Conservation (phyloP, 2,113 vertebrate genomes). For the Tiliqua scincoides region DNA sequence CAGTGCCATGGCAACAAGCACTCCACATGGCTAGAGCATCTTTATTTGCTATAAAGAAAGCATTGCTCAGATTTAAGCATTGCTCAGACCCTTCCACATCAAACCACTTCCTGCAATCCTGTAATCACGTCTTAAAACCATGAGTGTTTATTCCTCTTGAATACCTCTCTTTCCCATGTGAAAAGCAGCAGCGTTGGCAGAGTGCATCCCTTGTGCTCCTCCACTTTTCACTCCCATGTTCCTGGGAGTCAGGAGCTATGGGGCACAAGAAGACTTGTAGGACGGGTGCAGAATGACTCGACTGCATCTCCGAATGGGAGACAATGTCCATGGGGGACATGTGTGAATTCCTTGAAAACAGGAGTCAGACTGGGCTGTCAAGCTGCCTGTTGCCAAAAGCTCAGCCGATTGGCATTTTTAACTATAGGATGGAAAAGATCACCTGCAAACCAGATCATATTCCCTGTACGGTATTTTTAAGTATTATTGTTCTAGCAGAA, state of each 20-base stretch:
- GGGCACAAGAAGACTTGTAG: no score
- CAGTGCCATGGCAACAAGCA: background rate
- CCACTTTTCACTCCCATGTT: background rate
- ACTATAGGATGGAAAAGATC: no score
- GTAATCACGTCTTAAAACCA: no score
- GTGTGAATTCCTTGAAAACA: background rate
- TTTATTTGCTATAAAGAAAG: no score
- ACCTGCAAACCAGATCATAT: background rate
- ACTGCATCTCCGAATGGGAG: background rate
- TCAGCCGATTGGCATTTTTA: no score
- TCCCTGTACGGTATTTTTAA: background rate
- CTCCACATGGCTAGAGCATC: no score
- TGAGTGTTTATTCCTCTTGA: no score
- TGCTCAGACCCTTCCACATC: no score
- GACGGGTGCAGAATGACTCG: no score
- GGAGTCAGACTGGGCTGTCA: background rate
- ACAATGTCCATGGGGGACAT: background rate
- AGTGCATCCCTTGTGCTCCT: background rate
- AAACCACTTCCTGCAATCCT: no score
- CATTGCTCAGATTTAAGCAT: no score
- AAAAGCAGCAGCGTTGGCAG: background rate
- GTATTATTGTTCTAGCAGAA: background rate
- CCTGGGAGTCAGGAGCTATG: background rate
- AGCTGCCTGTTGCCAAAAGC: background rate
- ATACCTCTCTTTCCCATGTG: background rate